Evolutionary conservation across 2,888 invertebrate genomes (phyloP).

Genomic region (Drosophila neutralis): DNA sequence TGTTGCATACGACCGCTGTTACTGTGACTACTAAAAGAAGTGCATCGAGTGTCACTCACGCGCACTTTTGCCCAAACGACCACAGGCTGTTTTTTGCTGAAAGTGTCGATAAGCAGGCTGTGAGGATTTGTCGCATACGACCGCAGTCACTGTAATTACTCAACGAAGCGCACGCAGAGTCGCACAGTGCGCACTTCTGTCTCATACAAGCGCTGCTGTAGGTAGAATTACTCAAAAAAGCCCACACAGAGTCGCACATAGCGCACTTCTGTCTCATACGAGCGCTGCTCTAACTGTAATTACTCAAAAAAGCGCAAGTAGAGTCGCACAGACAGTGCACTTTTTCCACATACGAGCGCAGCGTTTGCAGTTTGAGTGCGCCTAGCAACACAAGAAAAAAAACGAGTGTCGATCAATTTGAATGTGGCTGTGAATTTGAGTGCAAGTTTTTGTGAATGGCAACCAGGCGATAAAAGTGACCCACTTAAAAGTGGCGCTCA

Average conservation of each 20-base stretch:
- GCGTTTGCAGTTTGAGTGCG: constrained; percentile 50
- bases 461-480: constrained; percentile 73
- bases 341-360: background rate
- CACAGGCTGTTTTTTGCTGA: too few relatives aligned
- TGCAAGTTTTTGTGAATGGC: constrained; percentile 27
- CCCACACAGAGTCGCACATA: background rate
- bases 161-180: background rate
- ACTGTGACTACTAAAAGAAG: background rate
- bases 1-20: background rate
- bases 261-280: background rate
- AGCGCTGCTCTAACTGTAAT: background rate
- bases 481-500: constrained; percentile 57
- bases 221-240: background rate
- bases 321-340: background rate
- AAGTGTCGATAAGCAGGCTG: background rate
- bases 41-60: background rate
- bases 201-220: background rate
- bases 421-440: constrained; percentile 5
- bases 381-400: constrained; percentile 61
- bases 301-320: background rate
- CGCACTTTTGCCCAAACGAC: background rate
- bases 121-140: too few relatives aligned
- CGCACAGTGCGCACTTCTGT: background rate
- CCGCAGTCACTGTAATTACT: too few relatives aligned
- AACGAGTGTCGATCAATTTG: constrained; percentile 23